These are phyloP conservation scores for Heliconius erato DNA, from an alignment of 2,888 invertebrate species.

Conservation along the genomic window DNA sequence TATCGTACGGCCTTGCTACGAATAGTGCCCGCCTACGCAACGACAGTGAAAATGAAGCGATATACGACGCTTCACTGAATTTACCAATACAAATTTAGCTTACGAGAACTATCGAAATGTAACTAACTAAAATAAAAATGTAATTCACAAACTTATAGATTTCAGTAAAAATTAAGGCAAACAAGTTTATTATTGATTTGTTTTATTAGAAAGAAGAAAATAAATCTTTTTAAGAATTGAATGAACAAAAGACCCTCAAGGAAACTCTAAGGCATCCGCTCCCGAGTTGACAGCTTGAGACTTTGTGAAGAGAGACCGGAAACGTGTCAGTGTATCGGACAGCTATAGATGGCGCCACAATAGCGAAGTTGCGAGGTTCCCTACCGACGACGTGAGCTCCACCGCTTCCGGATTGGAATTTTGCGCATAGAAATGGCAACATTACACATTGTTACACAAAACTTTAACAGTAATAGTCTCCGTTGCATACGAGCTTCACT, in stretches of 20 bases:
- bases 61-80: slow-evolving; percentile 47
- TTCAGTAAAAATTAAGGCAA: not conserved
- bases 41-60: slow-evolving; percentile 61
- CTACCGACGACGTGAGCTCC: slow-evolving; percentile 65
- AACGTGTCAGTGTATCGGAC: slow-evolving; percentile 80
- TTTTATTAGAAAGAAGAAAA: slow-evolving; percentile 61
- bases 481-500: slow-evolving; percentile 71
- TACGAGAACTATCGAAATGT: not conserved
- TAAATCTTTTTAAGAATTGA: slow-evolving; percentile 72
- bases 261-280: slow-evolving; percentile 78
- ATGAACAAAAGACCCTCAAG: slow-evolving; percentile 81
- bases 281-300: slow-evolving; percentile 79
- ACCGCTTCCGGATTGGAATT: slow-evolving; percentile 75
- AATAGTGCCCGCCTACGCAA: slow-evolving; percentile 82
- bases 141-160: not conserved
- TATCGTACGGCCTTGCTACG: slow-evolving; percentile 82
- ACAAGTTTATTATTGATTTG: slow-evolving; percentile 31
- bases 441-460: slow-evolving; percentile 84
- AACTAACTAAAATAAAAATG: too few relatives aligned
- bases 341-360: slow-evolving; percentile 83
- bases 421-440: slow-evolving; percentile 84
- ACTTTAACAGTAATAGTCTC: slow-evolving; percentile 81
- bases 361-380: slow-evolving; percentile 71
- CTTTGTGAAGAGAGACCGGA: slow-evolving; percentile 84
- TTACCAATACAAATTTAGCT: slow-evolving; percentile 37